Evolutionary conservation across 1,140 invertebrate species (phyloP).

Genomic region (Vanessa tameamea): DNA sequence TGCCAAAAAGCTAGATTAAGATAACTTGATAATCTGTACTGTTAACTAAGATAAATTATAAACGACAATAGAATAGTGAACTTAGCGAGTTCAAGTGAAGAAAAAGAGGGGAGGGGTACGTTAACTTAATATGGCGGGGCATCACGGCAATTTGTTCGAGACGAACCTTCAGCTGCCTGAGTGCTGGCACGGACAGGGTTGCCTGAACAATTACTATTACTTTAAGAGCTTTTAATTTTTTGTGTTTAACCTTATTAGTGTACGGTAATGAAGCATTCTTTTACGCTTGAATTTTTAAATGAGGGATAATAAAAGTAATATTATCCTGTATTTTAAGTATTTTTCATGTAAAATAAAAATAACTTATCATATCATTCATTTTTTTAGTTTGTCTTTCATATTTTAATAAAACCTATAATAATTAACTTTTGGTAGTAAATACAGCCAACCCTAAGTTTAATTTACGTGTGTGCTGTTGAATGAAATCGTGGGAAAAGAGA

Average conservation of each 20-base stretch:
- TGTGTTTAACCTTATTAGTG: slow-evolving; percentile 5
- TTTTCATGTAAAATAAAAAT: neutral
- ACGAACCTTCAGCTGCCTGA: slow-evolving; percentile 70
- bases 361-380: neutral
- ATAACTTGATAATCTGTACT: slow-evolving; percentile 48
- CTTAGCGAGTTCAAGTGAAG: slow-evolving; percentile 66
- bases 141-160: slow-evolving; percentile 78
- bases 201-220: slow-evolving; percentile 41
- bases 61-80: slow-evolving; percentile 67
- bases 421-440: neutral
- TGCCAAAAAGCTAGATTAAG: no score
- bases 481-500: slow-evolving; percentile 72
- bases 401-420: neutral
- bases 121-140: slow-evolving; percentile 77
- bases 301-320: neutral
- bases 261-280: slow-evolving; percentile 1
- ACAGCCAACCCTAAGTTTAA: slow-evolving; percentile 39
- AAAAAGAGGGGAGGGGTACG: slow-evolving; percentile 53
- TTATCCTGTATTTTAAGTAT: neutral
- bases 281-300: neutral
- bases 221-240: slow-evolving; percentile 16
- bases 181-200: slow-evolving; percentile 64
- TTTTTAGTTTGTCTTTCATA: no score
- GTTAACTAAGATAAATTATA: slow-evolving; percentile 58
- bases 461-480: slow-evolving; percentile 63